Base-by-base conservation (phyloP, 2,113 vertebrate species). In the Orthonyx spaldingii region DNA sequence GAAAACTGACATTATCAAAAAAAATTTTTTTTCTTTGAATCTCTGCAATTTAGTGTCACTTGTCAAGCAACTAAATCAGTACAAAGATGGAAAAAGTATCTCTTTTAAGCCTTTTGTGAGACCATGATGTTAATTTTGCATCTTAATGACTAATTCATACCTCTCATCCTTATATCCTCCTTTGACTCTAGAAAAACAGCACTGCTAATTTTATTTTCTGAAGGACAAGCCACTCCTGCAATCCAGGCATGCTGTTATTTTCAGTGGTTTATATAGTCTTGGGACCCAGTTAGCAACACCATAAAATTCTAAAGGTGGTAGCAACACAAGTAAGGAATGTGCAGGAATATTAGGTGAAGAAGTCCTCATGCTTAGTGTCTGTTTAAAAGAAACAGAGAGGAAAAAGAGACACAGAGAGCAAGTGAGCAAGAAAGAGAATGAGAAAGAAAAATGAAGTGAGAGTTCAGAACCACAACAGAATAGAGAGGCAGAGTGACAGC, bases 221-320 rank as follows among this genome's bases (percentile, higher is more conserved):
- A 94, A 91, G 84, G 82, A 74, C 69, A 84, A 53, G 11, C 32
- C 75, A 37, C 32, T 71, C 15, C 32, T 71, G 28, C 52, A 78
- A 24, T 74, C 61, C 57, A 70, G 44, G 16, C 37, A 74, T 50
- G 26, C 30, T 87, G 64, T 53, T 71, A 69, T 47, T 64, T 94
- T 65, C 78, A 74, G 59, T 68, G 26, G 28, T 32, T 81, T 52
- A 53, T 72, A 63, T 37, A 77, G 42, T 87, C 89, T 77, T 84
- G 85, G 91, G 79, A 84, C 41, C 35, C 70, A 92, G 84, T 87
- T 90, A 92, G 46, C 55, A 92, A 47, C n/a, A 82, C 41, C 27
- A 77, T 52, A 82, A 90, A 84, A 56, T 84, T 92, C 44, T 90
- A 84, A 90, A 50, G 11, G 23, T 93, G 46, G n/a, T 27, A 12